These are phyloP conservation scores for Ptychodera flava DNA, from an alignment of 35 echinoderm and acorn worm species.

Conservation along the genomic window DNA sequence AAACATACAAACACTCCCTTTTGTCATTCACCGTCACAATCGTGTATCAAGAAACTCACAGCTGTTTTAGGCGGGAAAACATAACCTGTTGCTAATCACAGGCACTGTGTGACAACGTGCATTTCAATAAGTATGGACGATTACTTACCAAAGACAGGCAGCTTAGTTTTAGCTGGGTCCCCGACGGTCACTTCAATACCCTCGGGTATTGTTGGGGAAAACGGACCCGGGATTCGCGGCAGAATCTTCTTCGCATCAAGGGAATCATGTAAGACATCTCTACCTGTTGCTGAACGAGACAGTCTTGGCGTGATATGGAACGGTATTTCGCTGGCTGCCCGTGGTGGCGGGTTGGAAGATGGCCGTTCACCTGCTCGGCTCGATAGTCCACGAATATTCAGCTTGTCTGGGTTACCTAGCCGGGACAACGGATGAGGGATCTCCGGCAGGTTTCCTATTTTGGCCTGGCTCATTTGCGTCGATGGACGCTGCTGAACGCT, in stretches of 20 bases:
- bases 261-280: slow-evolving; percentile 20
- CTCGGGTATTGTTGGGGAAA: slow-evolving; percentile 69
- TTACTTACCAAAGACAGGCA: slow-evolving; percentile 94
- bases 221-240: slow-evolving; percentile 79
- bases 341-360: slow-evolving; percentile 32
- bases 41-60: no score
- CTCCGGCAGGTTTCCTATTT: slow-evolving; percentile 59
- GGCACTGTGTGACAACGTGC: no score
- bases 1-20: no score
- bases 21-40: no score
- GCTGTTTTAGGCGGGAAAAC: no score
- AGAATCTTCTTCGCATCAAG: slow-evolving; percentile 41
- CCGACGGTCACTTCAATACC: slow-evolving; percentile 61
- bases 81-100: no score
- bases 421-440: slow-evolving; percentile 93
- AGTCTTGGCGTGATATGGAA: slow-evolving; percentile 69
- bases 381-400: slow-evolving; percentile 79
- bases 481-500: neutral
- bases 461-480: neutral
- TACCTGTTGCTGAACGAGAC: slow-evolving; percentile 46
- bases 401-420: slow-evolving; percentile 79
- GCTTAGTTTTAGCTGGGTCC: slow-evolving; percentile 61
- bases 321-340: slow-evolving; percentile 46
- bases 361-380: slow-evolving; percentile 69
- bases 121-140: no score